phyloP scores from a whole-genome alignment of 2,113 vertebrate species.

The Triplophysa tibetana region DNA sequence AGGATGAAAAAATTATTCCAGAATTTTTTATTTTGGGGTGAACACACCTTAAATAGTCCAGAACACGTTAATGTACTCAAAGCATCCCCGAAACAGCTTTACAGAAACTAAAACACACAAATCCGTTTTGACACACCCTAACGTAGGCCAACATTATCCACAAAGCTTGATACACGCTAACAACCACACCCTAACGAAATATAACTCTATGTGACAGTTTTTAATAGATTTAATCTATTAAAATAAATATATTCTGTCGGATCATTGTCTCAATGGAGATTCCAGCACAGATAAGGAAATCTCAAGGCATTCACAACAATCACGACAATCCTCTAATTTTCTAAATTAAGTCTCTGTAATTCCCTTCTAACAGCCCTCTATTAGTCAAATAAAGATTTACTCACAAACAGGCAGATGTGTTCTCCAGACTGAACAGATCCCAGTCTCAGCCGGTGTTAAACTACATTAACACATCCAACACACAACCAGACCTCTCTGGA shows the following conservation, averaged over 20 bases:
- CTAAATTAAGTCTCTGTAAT: conserved; percentile 36
- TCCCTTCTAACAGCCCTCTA: conserved; percentile 9
- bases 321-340: conserved; percentile 29
- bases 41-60: too few relatives aligned
- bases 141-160: neutral
- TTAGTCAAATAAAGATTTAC: conserved; percentile 30
- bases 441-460: neutral
- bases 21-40: too few relatives aligned
- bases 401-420: conserved; percentile 14
- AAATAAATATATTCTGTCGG: neutral
- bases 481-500: conserved; percentile 10
- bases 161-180: neutral
- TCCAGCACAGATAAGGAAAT: neutral
- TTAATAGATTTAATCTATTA: neutral
- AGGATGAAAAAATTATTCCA: too few relatives aligned
- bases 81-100: neutral
- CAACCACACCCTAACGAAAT: neutral
- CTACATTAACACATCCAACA: neutral
- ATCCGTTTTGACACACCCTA: neutral
- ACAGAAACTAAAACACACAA: neutral
- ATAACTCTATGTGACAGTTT: neutral
- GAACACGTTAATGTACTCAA: too few relatives aligned
- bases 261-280: neutral
- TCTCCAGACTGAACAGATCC: conserved; percentile 5
- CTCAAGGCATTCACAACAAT: conserved; percentile 24